These are phyloP conservation scores for Oscheius sp. DNA, from an alignment of 2,888 invertebrate species.

Conservation along the genomic window DNA sequence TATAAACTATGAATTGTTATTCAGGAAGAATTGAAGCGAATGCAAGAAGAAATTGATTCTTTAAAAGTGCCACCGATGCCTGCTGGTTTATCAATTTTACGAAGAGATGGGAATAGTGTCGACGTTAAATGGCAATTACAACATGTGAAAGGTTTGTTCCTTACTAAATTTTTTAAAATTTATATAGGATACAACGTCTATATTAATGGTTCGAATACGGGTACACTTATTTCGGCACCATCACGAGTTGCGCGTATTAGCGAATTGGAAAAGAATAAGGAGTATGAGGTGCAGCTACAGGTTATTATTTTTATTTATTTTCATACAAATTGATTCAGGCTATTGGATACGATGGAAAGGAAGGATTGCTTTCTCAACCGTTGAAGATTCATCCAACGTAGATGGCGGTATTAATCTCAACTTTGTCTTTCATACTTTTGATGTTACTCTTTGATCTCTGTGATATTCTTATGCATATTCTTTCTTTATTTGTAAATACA, in stretches of 20 bases:
- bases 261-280: not conserved
- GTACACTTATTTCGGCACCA: slow-evolving; percentile 8
- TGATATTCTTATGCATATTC: too few species aligned
- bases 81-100: not conserved
- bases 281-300: slow-evolving; percentile 14
- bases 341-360: not conserved
- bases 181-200: slow-evolving; percentile 17
- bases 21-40: not conserved
- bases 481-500: too few species aligned
- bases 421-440: too few species aligned
- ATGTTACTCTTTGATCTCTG: too few species aligned
- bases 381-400: not conserved
- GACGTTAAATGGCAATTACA: slow-evolving; percentile 26
- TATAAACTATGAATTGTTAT: not conserved
- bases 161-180: not conserved
- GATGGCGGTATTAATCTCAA: too few species aligned
- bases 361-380: slow-evolving; percentile 14
- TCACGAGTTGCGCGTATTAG: slow-evolving; percentile 8
- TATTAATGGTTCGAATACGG: slow-evolving; percentile 12
- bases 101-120: not conserved
- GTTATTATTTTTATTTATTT: not conserved
- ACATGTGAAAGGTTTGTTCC: slow-evolving; percentile 10
- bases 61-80: slow-evolving; percentile 6
- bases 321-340: not conserved
- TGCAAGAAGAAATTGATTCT: slow-evolving; percentile 3